Percentiles rank a stretch among this genome's conserved stretches.
Conservation (phyloP, 53 echinoderm and acorn worm genomes). For the Astropecten irregularis region DNA sequence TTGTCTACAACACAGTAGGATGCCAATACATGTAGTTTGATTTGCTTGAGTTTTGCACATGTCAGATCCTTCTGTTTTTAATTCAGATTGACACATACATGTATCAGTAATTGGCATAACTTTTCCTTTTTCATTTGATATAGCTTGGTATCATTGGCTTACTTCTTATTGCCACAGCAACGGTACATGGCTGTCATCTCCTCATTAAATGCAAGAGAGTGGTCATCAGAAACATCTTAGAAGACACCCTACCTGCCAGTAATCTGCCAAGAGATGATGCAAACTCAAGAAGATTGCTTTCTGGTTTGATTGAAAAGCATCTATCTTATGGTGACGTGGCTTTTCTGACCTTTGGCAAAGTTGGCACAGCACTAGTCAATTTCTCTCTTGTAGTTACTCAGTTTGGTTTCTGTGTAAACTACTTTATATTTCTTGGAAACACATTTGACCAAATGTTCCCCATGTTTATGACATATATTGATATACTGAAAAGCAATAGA, state of each 20-base stretch:
- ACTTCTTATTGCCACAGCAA: conserved; percentile 66
- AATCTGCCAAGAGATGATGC: not conserved
- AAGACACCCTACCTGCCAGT: not conserved
- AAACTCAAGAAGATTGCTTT: conserved; percentile 1
- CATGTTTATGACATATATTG: conserved; percentile 20
- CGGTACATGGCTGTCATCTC: conserved; percentile 90
- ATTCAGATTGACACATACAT: too few species aligned
- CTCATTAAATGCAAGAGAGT: conserved; percentile 89
- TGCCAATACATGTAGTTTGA: too few species aligned
- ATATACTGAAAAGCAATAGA: not conserved
- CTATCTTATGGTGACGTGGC: conserved; percentile 84
- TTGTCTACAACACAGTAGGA: too few species aligned
- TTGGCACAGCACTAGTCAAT: conserved; percentile 65
- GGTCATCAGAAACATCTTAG: conserved; percentile 59
- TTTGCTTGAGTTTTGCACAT: too few species aligned
- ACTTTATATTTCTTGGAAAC: conserved; percentile 87
- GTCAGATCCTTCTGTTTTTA: too few species aligned
- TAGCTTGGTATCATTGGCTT: conserved; percentile 86
- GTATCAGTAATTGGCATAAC: too few species aligned
- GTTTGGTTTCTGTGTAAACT: conserved; percentile 83
- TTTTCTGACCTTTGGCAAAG: conserved; percentile 53
- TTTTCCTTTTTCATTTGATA: too few species aligned
- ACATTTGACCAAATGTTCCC: conserved; percentile 58
- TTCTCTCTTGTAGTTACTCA: conserved; percentile 83
- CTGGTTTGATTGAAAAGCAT: conserved; percentile 53